Conservation (phyloP, 2,888 invertebrate species). For the Heteromurus nitidus region DNA sequence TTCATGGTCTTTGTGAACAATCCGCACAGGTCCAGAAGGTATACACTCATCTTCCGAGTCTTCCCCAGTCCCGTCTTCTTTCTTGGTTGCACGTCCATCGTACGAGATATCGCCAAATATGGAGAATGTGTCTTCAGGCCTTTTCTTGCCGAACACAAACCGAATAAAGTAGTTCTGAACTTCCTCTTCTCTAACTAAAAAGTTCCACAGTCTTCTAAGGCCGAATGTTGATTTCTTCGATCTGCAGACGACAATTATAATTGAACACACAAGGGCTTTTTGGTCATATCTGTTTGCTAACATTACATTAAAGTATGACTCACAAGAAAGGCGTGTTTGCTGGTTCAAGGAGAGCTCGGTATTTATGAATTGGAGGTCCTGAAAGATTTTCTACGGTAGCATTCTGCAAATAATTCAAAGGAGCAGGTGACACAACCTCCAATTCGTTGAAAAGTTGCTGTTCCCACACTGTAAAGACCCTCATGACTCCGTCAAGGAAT, state of each 20-base stretch:
- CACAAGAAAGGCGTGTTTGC: constrained; percentile 95
- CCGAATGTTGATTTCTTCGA: constrained; percentile 78
- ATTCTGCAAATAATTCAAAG: constrained; percentile 91
- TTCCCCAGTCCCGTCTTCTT: constrained; percentile 59
- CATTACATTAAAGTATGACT: constrained; percentile 74
- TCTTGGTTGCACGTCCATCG: constrained; percentile 57
- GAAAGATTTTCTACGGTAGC: constrained; percentile 86
- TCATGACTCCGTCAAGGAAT: constrained; percentile 90
- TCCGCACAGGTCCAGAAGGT: constrained; percentile 84
- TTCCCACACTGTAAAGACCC: constrained; percentile 93
- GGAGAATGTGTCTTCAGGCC: constrained; percentile 77
- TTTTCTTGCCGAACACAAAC: constrained; percentile 91
- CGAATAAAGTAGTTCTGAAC: constrained; percentile 97
- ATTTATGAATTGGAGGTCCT: constrained; percentile 90
- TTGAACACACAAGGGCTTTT: not conserved
- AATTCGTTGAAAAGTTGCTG: constrained; percentile 85
- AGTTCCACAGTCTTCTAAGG: constrained; percentile 90
- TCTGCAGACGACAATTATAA: constrained; percentile 75
- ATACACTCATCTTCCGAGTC: constrained; percentile 71
- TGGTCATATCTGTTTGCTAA: not conserved
- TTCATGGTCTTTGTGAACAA: constrained; percentile 99
- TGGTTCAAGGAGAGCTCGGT: constrained; percentile 91
- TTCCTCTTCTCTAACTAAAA: constrained; percentile 91
- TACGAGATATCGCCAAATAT: constrained; percentile 75
- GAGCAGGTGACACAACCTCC: constrained; percentile 85